phyloP scores from a whole-genome alignment of 2,797 vertebrate species.

The Periparus ater region DNA sequence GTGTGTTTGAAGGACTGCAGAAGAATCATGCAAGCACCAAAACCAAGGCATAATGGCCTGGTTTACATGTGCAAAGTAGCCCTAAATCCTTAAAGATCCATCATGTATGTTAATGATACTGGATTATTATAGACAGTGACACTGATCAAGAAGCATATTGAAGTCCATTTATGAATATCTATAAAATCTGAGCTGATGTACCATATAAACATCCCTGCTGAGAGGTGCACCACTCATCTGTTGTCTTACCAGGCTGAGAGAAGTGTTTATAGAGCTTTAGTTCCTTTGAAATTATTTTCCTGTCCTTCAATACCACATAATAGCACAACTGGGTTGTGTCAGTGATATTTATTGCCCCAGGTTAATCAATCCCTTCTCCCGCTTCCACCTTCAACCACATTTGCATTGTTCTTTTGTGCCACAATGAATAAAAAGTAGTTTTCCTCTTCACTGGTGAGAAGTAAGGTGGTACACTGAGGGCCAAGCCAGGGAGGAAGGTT shows the following conservation, averaged over 20 bases:
- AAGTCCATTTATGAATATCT: background rate
- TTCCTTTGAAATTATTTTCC: background rate
- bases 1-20: background rate
- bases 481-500: background rate
- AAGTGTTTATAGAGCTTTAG: background rate
- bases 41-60: rapidly evolving
- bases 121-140: background rate
- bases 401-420: background rate
- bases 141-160: background rate
- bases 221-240: background rate
- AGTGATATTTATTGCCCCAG: background rate
- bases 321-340: background rate
- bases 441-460: background rate
- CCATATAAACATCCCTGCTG: background rate
- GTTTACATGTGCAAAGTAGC: background rate
- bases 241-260: background rate
- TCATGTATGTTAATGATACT: background rate
- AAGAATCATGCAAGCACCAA: background rate
- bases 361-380: background rate
- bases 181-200: background rate
- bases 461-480: background rate
- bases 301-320: background rate
- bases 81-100: background rate
- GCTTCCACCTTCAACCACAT: background rate
- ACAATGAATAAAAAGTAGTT: rapidly evolving